Base-by-base conservation (phyloP, 2,113 vertebrate species). In the Formicarius rufipectus region DNA sequence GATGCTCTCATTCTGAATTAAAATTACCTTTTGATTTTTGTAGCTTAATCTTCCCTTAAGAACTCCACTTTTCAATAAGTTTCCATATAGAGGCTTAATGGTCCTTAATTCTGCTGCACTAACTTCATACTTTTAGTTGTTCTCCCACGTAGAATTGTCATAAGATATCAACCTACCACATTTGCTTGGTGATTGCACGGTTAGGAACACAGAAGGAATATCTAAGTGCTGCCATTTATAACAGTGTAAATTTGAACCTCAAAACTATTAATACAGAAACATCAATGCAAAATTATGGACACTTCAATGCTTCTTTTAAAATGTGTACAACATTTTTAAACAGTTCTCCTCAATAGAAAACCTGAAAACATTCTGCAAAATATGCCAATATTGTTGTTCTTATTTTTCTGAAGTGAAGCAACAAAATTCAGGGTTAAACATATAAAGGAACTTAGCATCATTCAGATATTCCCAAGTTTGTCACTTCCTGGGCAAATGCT, bases 31-130 rank as follows among this genome's bases (percentile, higher is more conserved):
- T 45, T 79, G 94, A 23, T 47, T 47, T 45, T 45, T 95, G 18
- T 60, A 79, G 44, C 83, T 93, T 59, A 80, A 80, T 83, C 40
- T 62, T 90, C 28, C 72, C 75, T 88, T 85, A 91, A 94, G 78
- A 71, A 94, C n/a, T 95, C 22, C 24, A 84, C 56, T 93, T 89
- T 74, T 93, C 82, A 73, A 35, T 84, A 87, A 60, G 27, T 82
- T 94, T 73, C 67, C 52, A 60, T 79, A 94, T 45, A 93, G 47
- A 21, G 30, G 11, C 39, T 93, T 92, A 96, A 97, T 94, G 47
- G 75, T 80, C 92, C 68, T 92, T 90, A 95, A 96, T 96, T 94
- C 92, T 95, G 45, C 55, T 80, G 55, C 85, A 96, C 92, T 95
- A 96, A 86, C 76, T 81, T 88, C 10, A 69, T 80, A 84, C 82